Base-by-base conservation (phyloP, 2,888 invertebrate genomes). In the Apotomis capreana region DNA sequence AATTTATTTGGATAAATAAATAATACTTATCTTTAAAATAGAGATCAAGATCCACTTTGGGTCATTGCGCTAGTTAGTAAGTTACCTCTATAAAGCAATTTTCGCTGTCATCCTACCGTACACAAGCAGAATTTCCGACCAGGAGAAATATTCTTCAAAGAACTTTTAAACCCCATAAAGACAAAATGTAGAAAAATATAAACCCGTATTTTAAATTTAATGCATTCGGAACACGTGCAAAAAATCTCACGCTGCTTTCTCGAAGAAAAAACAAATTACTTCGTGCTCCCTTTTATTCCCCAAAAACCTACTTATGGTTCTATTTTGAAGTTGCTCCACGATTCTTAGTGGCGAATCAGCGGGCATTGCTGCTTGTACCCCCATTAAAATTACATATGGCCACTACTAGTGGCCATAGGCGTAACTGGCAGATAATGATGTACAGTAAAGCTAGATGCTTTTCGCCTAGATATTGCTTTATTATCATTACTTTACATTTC, bases 251-350 rank as follows among this genome's bases (percentile, higher is more conserved):
- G 69, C 52, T 36, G 37, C 54, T 67, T 71, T 51, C 64, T 68
- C 55, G 46, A 58, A 51, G 15, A 63, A 60, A 64, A 10, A 74
- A 74, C 13, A 52, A 58, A 62, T 44, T 36, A 36, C 46, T 62
- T 55, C 49, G 62, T 59, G 61, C 40, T 58, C 55, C 37, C 61
- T 26, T 49, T 40, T 69, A 46, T 68, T 54, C 8, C 55, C 57
- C 12, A 57, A 26, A 58, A 26, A 51, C 55, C 36, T 40, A 59
- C 12, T 59, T 51, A 40, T 51, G 9, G 13, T 54, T 64, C 26
- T 9, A 26, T 57, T 55, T 67, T 9, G 40, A 57, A 62, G 55
- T 86, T 94, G 49, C 9, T 49, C 9, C 10, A 40, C 40, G 40
- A 40, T 40, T 4, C 40, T 40, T 6, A 40, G 40, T 40, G 40